Conservation (phyloP, 2,888 invertebrate genomes). For the Malthinus seriepunctatus region DNA sequence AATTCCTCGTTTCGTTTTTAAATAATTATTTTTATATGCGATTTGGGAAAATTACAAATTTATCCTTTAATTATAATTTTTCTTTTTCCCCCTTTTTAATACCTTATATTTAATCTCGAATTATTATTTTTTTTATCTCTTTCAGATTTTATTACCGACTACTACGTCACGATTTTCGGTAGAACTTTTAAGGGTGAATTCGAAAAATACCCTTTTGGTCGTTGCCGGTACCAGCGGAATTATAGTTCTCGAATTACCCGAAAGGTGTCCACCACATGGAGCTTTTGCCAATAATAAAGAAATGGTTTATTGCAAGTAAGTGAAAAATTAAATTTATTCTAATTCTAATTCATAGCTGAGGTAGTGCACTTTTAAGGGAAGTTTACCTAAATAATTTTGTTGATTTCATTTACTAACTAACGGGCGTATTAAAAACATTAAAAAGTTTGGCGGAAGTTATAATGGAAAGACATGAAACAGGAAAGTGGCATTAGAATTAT, state of each 20-base stretch:
- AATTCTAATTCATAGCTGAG: background rate
- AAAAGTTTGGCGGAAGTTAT: conserved; percentile 25
- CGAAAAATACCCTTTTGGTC: conserved; percentile 67
- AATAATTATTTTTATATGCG: conserved; percentile 6
- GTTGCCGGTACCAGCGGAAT: conserved; percentile 73
- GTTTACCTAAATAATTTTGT: background rate
- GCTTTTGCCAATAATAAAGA: conserved; percentile 71
- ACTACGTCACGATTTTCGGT: conserved; percentile 72
- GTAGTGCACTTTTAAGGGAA: background rate
- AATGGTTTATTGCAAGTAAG: conserved; percentile 73
- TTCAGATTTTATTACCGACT: conserved; percentile 71
- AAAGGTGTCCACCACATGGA: conserved; percentile 70
- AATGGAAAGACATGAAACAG: conserved; percentile 40
- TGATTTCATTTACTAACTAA: background rate
- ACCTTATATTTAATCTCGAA: background rate
- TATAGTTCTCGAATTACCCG: conserved; percentile 71
- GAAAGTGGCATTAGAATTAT: conserved; percentile 40
- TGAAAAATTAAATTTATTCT: conserved; percentile 30
- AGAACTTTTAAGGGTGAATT: conserved; percentile 67
- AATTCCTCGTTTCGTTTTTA: conserved; percentile 6
- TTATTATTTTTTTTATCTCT: conserved; percentile 35
- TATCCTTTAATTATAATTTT: background rate
- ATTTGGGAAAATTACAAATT: background rate
- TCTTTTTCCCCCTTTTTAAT: background rate
- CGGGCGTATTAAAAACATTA: conserved; percentile 17